Evolutionary conservation across 2,888 invertebrate species (phyloP).

Genomic region (Atethmia centrago): DNA sequence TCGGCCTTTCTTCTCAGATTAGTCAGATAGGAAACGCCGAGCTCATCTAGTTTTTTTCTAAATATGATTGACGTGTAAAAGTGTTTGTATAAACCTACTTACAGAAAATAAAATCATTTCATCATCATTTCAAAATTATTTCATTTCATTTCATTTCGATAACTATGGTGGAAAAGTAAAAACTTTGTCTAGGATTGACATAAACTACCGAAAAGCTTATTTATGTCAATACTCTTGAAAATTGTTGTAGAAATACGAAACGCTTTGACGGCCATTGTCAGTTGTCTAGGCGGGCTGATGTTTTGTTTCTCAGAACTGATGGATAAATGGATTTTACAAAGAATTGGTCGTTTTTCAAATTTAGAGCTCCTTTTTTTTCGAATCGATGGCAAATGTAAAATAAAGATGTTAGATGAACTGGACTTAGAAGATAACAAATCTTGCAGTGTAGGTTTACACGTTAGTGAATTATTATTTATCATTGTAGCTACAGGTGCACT

Average conservation of each 20-base stretch:
- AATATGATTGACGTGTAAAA: too few relatives aligned
- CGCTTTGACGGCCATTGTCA: not conserved
- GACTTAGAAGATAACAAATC: not conserved
- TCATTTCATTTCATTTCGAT: too few relatives aligned
- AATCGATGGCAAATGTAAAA: not conserved
- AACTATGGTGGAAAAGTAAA: too few relatives aligned
- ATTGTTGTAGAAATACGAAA: not conserved
- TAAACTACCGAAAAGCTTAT: not conserved
- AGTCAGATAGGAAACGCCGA: too few relatives aligned
- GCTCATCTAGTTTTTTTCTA: too few relatives aligned
- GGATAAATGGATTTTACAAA: not conserved
- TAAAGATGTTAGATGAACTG: not conserved
- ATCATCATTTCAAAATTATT: too few relatives aligned
- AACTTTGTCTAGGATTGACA: too few relatives aligned
- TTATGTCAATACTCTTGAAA: not conserved
- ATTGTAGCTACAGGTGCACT: too few relatives aligned
- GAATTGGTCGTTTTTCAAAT: not conserved
- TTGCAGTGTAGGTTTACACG: not conserved
- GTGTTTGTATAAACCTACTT: too few relatives aligned
- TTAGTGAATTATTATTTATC: not conserved
- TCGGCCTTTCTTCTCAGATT: too few relatives aligned
- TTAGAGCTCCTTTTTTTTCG: not conserved
- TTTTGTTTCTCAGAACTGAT: not conserved
- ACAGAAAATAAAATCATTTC: too few relatives aligned
- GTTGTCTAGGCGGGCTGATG: not conserved